These are phyloP conservation scores for Drosophila kepulauana DNA, from an alignment of 1,140 invertebrate genomes.

Conservation along the genomic window DNA sequence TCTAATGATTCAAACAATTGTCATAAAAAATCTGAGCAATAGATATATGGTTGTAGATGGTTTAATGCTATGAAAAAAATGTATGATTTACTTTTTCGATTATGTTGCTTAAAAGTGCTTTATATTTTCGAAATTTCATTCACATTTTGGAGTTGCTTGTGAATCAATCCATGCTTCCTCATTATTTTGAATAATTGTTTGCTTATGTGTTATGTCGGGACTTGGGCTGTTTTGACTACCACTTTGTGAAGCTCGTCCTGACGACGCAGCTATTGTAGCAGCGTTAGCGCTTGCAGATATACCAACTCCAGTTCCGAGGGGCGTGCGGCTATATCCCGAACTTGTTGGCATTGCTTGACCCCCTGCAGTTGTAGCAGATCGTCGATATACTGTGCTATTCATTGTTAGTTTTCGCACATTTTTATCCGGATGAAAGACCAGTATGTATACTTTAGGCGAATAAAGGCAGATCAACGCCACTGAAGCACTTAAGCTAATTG, in stretches of 20 bases:
- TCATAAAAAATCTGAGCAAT: background rate
- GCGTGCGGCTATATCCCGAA: constrained; percentile 60
- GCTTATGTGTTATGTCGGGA: constrained; percentile 19
- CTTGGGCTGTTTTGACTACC: constrained; percentile 40
- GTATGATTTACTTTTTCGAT: constrained; percentile 17
- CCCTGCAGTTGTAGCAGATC: constrained; percentile 70
- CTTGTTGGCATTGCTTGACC: constrained; percentile 45
- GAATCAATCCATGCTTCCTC: constrained; percentile 31
- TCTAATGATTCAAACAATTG: background rate
- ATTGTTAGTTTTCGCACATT: constrained; percentile 88
- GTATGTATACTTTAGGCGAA: constrained; percentile 91
- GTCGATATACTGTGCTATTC: constrained; percentile 85
- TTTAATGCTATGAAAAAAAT: background rate
- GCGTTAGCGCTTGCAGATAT: background rate
- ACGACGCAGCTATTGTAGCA: constrained; percentile 31
- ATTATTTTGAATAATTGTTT: constrained; percentile 40
- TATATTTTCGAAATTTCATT: constrained; percentile 2
- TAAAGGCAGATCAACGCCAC: constrained; percentile 92
- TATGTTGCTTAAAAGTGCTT: constrained; percentile 16
- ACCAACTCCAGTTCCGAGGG: constrained; percentile 14
- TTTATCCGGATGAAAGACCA: constrained; percentile 91
- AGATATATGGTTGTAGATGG: background rate
- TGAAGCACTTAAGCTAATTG: constrained; percentile 91
- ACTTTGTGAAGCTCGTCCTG: constrained; percentile 30
- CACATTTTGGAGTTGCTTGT: constrained; percentile 25